Base-by-base conservation (phyloP, 2,797 vertebrate species). In the Ibycter americanus region DNA sequence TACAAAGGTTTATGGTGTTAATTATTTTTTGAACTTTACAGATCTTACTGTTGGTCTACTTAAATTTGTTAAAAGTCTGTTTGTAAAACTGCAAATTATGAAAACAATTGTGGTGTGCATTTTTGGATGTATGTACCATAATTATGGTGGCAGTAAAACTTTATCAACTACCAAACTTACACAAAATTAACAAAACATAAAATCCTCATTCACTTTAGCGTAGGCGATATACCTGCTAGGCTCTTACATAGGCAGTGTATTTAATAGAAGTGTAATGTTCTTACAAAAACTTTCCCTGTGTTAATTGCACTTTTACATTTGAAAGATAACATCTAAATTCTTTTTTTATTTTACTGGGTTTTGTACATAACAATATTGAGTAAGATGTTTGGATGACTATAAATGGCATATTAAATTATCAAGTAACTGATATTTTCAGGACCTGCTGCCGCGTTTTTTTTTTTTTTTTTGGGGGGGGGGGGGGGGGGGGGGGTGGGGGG, bases 271-370 rank as follows among this genome's bases (percentile, higher is more conserved):
- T 93, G 70, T 93, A 93, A 84, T 8, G 25, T 78, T 80, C 86
- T 51, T 42, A 92, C 34, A 61, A 91, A 95, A 94, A 51, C 34
- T 93, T 88, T 94, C 73, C 79, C 87, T 92, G 44, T 93, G 27
- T 96, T 92, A 95, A 96, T 71, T 96, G 83, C 87, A 97, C 93
- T 97, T 97, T 90, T 93, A 84, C 90, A 84, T 90, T 96, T 93
- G 74, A 95, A 97, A 96, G 61, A 66, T 84, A 83, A 82, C 79
- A 63, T 74, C 86, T 85, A 78, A 92, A 36, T 92, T 78, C 58
- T 26, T 73, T 87, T 88, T 94, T 88, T 74, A 38, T 96, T 89
- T 96, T 85, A 73, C 42, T 90, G 72, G 15, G 9, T 97, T 98
- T 97, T 97, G 87, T 97, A 95, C 42, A 71, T 97, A 96, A 96